Evolutionary conservation across 2,888 invertebrate species (phyloP), one percentile per base, ranked within the genome.

Genomic region (Plusia festucae): DNA sequence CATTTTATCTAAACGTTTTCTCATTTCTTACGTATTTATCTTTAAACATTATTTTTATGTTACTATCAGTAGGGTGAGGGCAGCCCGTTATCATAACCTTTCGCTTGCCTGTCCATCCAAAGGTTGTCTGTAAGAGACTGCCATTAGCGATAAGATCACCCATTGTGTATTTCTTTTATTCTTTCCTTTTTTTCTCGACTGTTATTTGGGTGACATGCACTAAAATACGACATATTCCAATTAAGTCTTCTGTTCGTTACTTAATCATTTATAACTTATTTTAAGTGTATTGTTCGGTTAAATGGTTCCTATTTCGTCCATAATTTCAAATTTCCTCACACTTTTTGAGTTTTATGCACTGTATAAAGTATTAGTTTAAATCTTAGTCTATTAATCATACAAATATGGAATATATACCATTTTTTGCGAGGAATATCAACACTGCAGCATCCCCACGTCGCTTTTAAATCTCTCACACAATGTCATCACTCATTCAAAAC

Each of bases 381-480:
- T n/a, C n/a, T n/a, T n/a, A n/a, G n/a, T n/a, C n/a, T n/a, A n/a
- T n/a, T n/a, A n/a, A n/a, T n/a, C n/a, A n/a, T n/a, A n/a, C n/a
- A n/a, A n/a, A n/a, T n/a, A n/a, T n/a, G n/a, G n/a, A n/a, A n/a
- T n/a, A n/a, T n/a, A n/a, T 18, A 18, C 18, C 18, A 24, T 15
- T 24, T 6, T 52, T 6, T 52, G 52, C 6, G 24, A 52, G 15
- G 24, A 52, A 22, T 24, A 63, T 60, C 53, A 58, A 63, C 58
- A 54, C 11, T 49, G 53, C 55, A 44, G n/a, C 46, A 57, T 30
- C 59, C 55, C 34, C 18, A 13, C 51, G 27, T 58, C 52, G 64
- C 69, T 67, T 75, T 79, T 70, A 76, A 83, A 78, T 75, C 74
- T 74, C 69, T 68, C 68, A 67, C 67, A 76, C 65, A 82, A 65